Evolutionary conservation across 2,888 invertebrate genomes (phyloP).

Genomic region (Sympetrum striolatum): DNA sequence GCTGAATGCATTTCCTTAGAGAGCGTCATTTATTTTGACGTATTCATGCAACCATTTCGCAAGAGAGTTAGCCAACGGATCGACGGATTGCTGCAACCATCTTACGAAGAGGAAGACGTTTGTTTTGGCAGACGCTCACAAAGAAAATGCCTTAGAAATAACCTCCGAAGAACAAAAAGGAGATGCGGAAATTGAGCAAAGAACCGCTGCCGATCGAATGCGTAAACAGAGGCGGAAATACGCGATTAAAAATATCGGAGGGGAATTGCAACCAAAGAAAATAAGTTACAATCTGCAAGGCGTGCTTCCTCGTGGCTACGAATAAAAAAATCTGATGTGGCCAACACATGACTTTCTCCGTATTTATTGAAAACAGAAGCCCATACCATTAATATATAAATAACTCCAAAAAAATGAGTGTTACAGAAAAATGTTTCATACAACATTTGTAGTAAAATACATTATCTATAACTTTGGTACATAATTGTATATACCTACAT

Average conservation of each 20-base stretch:
- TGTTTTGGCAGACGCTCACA: conserved; percentile 27
- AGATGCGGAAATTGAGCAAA: not conserved
- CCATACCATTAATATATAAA: too few relatives aligned
- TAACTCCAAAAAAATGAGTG: too few relatives aligned
- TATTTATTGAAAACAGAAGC: too few relatives aligned
- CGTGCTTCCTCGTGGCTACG: not conserved
- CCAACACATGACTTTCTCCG: too few relatives aligned
- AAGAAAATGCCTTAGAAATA: conserved; percentile 33
- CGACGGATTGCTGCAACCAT: not conserved
- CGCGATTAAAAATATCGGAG: not conserved
- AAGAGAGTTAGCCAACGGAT: not conserved
- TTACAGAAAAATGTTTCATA: too few relatives aligned
- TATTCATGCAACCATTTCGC: conserved; percentile 7
- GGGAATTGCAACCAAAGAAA: not conserved
- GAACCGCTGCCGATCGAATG: not conserved
- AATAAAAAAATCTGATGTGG: not conserved
- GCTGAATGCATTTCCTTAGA: too few relatives aligned
- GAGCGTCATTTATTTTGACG: conserved; percentile 15
- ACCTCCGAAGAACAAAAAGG: not conserved
- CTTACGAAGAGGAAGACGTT: not conserved
- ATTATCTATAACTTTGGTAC: too few relatives aligned
- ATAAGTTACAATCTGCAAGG: not conserved
- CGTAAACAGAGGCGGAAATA: not conserved
- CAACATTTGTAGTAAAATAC: too few relatives aligned
- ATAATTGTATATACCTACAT: too few relatives aligned